These are phyloP conservation scores for Lepidothrix coronata DNA, from an alignment of 2,113 vertebrate species.

Conservation along the genomic window DNA sequence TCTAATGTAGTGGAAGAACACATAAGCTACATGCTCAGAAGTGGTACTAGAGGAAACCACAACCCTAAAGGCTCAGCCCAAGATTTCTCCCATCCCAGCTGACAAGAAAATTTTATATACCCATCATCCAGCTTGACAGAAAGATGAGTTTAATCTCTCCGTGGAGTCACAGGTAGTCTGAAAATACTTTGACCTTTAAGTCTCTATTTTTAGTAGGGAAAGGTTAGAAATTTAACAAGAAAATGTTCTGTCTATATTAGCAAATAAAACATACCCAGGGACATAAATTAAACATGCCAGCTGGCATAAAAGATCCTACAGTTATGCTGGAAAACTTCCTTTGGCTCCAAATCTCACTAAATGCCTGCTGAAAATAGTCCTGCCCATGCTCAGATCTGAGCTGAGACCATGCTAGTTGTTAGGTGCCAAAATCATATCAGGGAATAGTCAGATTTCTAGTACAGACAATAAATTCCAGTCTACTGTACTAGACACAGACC, in stretches of 20 bases:
- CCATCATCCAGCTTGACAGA: neutral
- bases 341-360: neutral
- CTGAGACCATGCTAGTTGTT: neutral
- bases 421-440: neutral
- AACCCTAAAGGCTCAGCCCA: neutral
- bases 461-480: neutral
- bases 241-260: neutral
- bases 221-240: neutral
- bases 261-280: neutral
- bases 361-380: neutral
- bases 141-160: neutral
- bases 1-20: neutral
- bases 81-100: neutral
- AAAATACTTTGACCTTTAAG: conserved; percentile 20
- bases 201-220: neutral
- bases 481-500: neutral
- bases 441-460: neutral
- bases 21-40: neutral
- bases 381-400: neutral
- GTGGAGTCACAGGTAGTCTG: neutral
- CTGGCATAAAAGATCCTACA: neutral
- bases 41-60: neutral
- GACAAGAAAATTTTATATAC: neutral
- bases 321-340: neutral
- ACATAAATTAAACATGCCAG: neutral